These are phyloP conservation scores for Tinamus guttatus DNA, from an alignment of 2,113 vertebrate genomes.

Conservation along the genomic window DNA sequence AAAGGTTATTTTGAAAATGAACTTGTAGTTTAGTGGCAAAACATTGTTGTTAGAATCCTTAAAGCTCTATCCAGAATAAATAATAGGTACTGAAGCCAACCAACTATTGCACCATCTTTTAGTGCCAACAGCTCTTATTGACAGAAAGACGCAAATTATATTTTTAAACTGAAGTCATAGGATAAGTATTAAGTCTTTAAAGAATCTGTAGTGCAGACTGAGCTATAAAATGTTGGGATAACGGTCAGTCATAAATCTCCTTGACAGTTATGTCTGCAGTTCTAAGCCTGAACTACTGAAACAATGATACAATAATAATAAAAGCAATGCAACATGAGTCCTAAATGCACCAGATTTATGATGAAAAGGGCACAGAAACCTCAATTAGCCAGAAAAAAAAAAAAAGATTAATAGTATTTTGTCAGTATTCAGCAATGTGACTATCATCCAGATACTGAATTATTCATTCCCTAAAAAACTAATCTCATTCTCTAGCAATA, in stretches of 20 bases:
- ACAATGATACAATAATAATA: conserved; percentile 78
- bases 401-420: conserved; percentile 44
- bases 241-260: conserved; percentile 66
- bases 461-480: neutral
- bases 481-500: neutral
- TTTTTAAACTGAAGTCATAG: conserved; percentile 75
- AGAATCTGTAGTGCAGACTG: conserved; percentile 66
- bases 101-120: neutral
- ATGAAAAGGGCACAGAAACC: conserved; percentile 62
- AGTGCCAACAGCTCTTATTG: neutral
- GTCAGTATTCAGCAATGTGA: conserved; percentile 5
- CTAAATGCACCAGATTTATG: conserved; percentile 69
- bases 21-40: neutral
- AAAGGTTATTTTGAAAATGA: neutral
- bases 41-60: neutral
- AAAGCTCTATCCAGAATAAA: neutral
- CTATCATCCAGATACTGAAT: conserved; percentile 25
- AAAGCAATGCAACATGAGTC: conserved; percentile 67
- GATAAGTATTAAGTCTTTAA: conserved; percentile 70
- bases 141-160: conserved; percentile 45
- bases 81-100: neutral
- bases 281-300: conserved; percentile 77
- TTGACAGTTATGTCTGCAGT: conserved; percentile 73
- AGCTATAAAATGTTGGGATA: conserved; percentile 62
- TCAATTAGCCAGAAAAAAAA: conserved; percentile 43